A percentile compares a stretch with the other conserved stretches of the same genome.
These are phyloP conservation scores for Gambusia yucatana DNA, from an alignment of 2,797 vertebrate genomes.

Conservation along the genomic window DNA sequence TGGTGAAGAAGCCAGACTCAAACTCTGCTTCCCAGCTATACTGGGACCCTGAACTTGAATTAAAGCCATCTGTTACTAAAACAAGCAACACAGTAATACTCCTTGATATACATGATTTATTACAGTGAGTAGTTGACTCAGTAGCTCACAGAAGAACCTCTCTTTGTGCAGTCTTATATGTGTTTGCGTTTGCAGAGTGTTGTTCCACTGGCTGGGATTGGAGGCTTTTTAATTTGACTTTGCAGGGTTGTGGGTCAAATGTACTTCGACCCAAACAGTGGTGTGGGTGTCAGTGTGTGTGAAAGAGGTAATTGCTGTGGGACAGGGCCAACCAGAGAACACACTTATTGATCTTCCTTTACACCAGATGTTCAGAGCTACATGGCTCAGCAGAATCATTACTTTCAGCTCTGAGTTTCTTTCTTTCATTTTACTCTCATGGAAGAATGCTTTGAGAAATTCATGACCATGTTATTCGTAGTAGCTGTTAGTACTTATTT, in stretches of 20 bases:
- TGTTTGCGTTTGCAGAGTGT: neutral
- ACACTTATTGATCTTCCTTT: slow-evolving; percentile 72
- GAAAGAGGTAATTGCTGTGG: slow-evolving; percentile 70
- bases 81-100: neutral
- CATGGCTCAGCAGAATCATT: neutral
- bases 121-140: neutral
- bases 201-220: slow-evolving; percentile 1
- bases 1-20: neutral
- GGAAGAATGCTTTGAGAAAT: neutral
- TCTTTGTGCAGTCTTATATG: neutral
- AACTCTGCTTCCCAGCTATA: neutral
- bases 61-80: neutral
- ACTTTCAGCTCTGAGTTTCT: slow-evolving; percentile 21
- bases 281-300: slow-evolving; percentile 21
- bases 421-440: slow-evolving; percentile 19
- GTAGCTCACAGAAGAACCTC: neutral
- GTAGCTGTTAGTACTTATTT: neutral
- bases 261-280: slow-evolving; percentile 38
- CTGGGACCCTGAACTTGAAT: neutral
- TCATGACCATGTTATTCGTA: neutral
- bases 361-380: slow-evolving; percentile 44
- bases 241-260: slow-evolving; percentile 57
- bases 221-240: slow-evolving; percentile 58
- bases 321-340: slow-evolving; percentile 63
- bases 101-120: neutral